phyloP scores from a whole-genome alignment of 2,797 vertebrate genomes.

The Spinus olivaceus region DNA sequence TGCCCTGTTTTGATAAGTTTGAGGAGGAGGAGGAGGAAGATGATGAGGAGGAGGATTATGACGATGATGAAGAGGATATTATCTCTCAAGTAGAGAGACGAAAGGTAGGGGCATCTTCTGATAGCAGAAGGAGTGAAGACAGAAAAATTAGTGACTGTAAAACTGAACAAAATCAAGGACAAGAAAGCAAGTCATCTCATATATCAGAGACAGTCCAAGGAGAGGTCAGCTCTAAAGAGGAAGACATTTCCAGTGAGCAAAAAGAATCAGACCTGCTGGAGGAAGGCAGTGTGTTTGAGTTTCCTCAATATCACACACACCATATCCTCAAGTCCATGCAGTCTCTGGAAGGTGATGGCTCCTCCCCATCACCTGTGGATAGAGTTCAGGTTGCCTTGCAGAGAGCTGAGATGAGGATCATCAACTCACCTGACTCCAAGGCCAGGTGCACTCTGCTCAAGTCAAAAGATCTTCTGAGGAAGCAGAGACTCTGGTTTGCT shows the following conservation, averaged over 20 bases:
- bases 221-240: neutral
- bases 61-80: conserved; percentile 69
- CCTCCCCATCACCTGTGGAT: conserved; percentile 43
- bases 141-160: neutral
- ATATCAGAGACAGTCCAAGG: neutral
- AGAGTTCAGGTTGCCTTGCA: conserved; percentile 70
- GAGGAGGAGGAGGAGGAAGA: conserved; percentile 74
- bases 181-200: conserved; percentile 18
- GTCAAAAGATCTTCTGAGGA: conserved; percentile 75
- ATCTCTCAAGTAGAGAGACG: conserved; percentile 11
- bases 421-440: conserved; percentile 61
- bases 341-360: conserved; percentile 50
- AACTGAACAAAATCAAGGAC: neutral
- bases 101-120: conserved; percentile 10
- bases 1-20: conserved; percentile 71
- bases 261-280: conserved; percentile 29
- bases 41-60: conserved; percentile 51
- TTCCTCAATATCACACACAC: conserved; percentile 79
- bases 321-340: conserved; percentile 75
- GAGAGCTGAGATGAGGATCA: conserved; percentile 68
- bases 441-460: conserved; percentile 68
- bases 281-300: conserved; percentile 59
- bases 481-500: conserved; percentile 66
- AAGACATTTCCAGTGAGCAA: neutral
- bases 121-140: neutral